Evolutionary conservation across 2,888 invertebrate genomes (phyloP), one percentile per base, ranked within the genome.

Genomic region (Amblyjoppa fuscipennis): DNA sequence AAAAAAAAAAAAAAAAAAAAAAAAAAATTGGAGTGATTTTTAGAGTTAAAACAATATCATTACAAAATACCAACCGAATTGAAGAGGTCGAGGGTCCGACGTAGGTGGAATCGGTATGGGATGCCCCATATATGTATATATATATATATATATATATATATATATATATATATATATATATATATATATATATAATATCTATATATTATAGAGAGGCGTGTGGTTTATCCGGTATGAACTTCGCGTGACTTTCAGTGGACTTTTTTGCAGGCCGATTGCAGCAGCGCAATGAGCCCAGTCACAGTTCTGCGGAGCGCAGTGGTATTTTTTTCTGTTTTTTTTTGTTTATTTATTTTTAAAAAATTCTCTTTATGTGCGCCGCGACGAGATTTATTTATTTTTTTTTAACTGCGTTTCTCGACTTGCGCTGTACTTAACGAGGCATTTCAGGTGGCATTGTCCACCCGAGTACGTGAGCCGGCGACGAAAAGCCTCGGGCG

Each of bases 391-490:
- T 61, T 53, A n/a, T 69, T 49, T n/a, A n/a, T n/a, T 34, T 70
- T 49, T 64, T 31, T 64, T 31, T 38, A 20, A 41, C 3, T 31
- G 13, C 16, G 2, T 66, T 16, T 61, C 61, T 16, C 61, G 61
- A 3, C 5, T 61, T 5, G 11, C 38, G 34, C 34, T 45, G 45
- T 9, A 16, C 16, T 66, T 51, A 66, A 76, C 64, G 66, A 34
- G 75, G 61, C 51, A 38, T 76, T 66, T 74, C 64, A 66, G 75
- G 75, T 51, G 51, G 75, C 51, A 76, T 76, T 76, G 75, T 76
- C 11, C 51, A 34, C 20, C 5, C 34, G 41, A 49, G 7, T 51
- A 66, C 20, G 61, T 16, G 61, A 31, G 9, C 20, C 28, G 75
- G 31, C 75, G 75, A 34, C 75, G 66, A 51, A 20, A 51, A 16